Evolutionary conservation across 64 coral and sea anemone species (phyloP), one percentile per base, ranked within the genome.

Genomic region (Actinia equina): DNA sequence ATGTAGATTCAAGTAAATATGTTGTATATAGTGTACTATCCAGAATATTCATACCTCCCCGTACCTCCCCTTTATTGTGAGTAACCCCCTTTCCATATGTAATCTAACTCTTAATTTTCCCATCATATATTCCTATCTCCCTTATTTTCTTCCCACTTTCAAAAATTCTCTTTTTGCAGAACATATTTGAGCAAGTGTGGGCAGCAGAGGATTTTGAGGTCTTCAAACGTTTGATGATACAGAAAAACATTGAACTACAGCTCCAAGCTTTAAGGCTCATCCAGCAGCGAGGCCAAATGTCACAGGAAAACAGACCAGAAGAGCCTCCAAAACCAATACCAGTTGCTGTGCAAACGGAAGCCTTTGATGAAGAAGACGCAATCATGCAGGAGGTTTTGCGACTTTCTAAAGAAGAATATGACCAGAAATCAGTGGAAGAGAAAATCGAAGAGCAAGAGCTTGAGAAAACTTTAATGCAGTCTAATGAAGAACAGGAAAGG

Each of bases 151-250:
- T 49, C 46, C 2, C 62, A 23, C 62, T 65, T n/a, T 65, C 18
- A 3, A 60, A 65, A 14, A 23, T n/a, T 65, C 5, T 26, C 37
- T 1, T 16, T 56, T 88, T 88, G 6, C 56, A 99, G 97, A 89
- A 95, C 76, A 90, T 99, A 16, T 95, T 99, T 95, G 93, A 95
- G 30, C 97, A 99, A 86, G 84, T 99, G 13, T 99, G 97, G 93
- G 97, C 97, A 58, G 93, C 93, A 18, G 97, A 99, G 46, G 93
- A 99, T 67, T 95, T 88, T 91, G 91, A 99, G 67, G 91, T 99
- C 20, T 99, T 99, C 25, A 99, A 93, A 57, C 74, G 82, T 16
- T 46, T 99, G 6, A 99, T 99, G 97, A 90, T 93, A 41, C 93
- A 99, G 52, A 99, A 99, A 88, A 99, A 99, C 79, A 57, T 99